Evolutionary conservation across 1,140 invertebrate species (phyloP), one percentile per base, ranked within the genome.

Genomic region (Heliconius eleuchia): DNA sequence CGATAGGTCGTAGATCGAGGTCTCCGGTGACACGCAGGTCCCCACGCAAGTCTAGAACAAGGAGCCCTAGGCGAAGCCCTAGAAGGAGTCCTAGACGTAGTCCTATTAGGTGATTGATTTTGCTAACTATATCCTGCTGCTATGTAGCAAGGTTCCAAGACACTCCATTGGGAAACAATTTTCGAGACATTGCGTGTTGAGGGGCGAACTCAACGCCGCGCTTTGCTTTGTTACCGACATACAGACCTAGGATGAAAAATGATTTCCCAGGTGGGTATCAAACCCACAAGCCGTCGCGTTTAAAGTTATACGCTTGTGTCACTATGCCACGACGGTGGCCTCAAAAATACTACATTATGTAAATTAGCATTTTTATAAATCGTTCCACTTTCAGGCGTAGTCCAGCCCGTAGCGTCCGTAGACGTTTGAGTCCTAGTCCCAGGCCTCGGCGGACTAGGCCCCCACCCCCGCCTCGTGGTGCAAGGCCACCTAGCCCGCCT

Each of bases 401-500:
- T 73, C 82, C 83, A 5, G 79, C 75, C 11, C 82, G 81, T 27
- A 86, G 84, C 66, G 82, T 83, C 37, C 84, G 85, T 34, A 81
- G 85, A 7, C 79, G 87, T 11, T 77, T 82, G 2, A 86, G 78
- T 77, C 86, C 81, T 2, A 84, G 74, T 74, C 87, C 81, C 8
- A 84, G 86, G 5, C 72, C 79, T 74, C 84, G 84, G 16, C 84
- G 84, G 39, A 80, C 79, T 55, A 76, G 82, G 42, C 85, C 84
- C 19, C 85, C 86, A 70, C 85, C 83, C 37, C 78, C 83, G 72
- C 76, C 84, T 39, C 71, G 86, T 11, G 85, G 85, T 42, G 83
- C 78, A 0, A 46, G 90, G 0, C 91, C 93, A 0, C 91, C 93
- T 0, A 89, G 90, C 5, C 92, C 92, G 0, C 91, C 91, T 0